Conservation (phyloP, 2,113 vertebrate genomes). For the Pterocles orientalis region DNA sequence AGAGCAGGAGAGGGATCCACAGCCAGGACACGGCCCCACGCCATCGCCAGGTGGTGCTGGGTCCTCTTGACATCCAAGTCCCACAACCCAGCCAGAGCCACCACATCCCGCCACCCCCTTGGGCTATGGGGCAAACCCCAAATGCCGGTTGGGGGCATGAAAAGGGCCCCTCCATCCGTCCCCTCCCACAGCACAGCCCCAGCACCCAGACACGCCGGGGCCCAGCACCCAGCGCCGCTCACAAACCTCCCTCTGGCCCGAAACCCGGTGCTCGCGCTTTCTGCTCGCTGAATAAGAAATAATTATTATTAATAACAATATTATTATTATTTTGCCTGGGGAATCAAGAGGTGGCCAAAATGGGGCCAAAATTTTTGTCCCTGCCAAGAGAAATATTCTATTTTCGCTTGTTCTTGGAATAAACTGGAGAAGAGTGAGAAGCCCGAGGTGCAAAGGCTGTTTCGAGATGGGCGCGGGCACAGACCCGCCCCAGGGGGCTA, state of each 20-base stretch:
- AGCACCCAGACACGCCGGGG: background rate
- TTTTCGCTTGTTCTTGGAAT: background rate
- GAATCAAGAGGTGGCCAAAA: background rate
- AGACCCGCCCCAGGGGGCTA: fast-evolving
- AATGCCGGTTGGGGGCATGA: background rate
- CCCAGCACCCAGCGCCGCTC: background rate
- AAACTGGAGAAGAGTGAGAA: background rate
- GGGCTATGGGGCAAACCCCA: background rate
- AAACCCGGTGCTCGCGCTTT: background rate
- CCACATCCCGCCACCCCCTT: background rate
- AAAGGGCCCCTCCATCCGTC: background rate
- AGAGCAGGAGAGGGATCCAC: background rate
- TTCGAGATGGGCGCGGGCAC: background rate
- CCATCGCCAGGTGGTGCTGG: fast-evolving
- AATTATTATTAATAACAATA: background rate
- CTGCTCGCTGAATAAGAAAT: fast-evolving
- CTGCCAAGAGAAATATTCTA: background rate
- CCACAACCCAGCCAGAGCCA: background rate
- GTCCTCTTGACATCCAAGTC: background rate
- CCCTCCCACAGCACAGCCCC: fast-evolving
- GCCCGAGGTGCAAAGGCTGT: background rate
- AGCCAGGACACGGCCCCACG: background rate
- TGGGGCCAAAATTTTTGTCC: background rate
- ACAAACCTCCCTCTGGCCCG: background rate
- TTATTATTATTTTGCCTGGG: background rate